Evolutionary conservation across 2,113 vertebrate species (phyloP).

Genomic region (Onychostruthus taczanowskii): DNA sequence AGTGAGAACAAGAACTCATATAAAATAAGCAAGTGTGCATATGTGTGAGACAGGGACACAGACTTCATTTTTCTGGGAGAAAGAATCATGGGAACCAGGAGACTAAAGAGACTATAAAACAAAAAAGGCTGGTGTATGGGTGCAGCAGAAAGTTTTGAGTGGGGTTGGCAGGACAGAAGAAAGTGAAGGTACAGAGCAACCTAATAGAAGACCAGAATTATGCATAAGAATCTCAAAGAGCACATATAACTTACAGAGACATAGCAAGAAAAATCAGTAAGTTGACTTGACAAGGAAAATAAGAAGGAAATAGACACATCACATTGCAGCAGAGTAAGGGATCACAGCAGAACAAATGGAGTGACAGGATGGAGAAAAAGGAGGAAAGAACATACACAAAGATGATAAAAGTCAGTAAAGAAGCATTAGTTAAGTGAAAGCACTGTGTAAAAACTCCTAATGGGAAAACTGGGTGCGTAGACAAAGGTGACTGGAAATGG

Average conservation of each 20-base stretch:
- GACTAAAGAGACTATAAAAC: not conserved
- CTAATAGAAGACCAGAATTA: not conserved
- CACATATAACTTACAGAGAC: not conserved
- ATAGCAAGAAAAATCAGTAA: not conserved
- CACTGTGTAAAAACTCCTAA: not conserved
- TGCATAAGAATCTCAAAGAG: not conserved
- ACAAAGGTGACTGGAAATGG: not conserved
- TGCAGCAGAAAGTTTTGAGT: constrained; percentile 17
- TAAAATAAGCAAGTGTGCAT: not conserved
- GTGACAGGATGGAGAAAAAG: not conserved
- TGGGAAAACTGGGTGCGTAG: not conserved
- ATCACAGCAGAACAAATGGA: not conserved
- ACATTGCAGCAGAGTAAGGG: not conserved
- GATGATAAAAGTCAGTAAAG: not conserved
- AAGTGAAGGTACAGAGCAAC: not conserved
- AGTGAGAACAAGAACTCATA: not conserved
- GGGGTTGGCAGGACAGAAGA: not conserved
- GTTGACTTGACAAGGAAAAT: not conserved
- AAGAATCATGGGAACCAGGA: not conserved
- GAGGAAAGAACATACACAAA: not conserved
- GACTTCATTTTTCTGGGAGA: not conserved
- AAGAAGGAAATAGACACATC: not conserved
- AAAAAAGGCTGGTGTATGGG: not conserved
- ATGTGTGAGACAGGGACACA: not conserved
- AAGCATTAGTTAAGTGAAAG: not conserved